Evolutionary conservation across 2,888 invertebrate genomes (phyloP).

Genomic region (Agonopterix subpropinquella): DNA sequence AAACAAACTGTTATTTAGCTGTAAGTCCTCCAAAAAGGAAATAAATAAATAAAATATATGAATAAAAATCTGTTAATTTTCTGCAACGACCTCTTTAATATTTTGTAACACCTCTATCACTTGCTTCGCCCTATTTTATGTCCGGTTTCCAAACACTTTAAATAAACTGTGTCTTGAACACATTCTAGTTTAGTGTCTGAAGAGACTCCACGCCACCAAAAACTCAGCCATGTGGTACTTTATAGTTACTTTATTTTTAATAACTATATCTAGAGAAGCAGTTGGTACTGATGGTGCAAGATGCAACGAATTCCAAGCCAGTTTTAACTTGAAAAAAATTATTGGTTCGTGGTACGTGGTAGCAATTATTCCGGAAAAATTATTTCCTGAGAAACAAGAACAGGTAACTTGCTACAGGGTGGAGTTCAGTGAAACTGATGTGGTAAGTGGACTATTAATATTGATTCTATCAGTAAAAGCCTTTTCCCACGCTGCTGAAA

Average conservation of each 20-base stretch:
- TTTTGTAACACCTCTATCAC: too few relatives aligned
- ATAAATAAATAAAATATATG: too few relatives aligned
- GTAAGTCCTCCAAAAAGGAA: too few relatives aligned
- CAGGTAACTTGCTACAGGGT: conserved; percentile 46
- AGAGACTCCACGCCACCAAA: too few relatives aligned
- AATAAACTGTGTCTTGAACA: too few relatives aligned
- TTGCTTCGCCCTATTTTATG: too few relatives aligned
- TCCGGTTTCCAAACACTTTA: too few relatives aligned
- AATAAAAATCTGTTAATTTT: too few relatives aligned
- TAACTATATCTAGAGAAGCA: conserved; percentile 21
- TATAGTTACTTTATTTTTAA: background rate
- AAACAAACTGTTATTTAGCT: too few relatives aligned
- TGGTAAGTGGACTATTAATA: conserved; percentile 30
- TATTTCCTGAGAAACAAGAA: conserved; percentile 38
- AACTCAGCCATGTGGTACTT: background rate
- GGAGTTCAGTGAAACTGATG: conserved; percentile 58
- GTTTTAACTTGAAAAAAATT: conserved; percentile 40
- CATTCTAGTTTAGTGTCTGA: too few relatives aligned
- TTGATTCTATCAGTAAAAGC: background rate
- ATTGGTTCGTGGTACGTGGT: conserved; percentile 56
- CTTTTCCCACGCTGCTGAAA: too few relatives aligned
- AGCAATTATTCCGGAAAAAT: conserved; percentile 51
- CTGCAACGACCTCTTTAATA: too few relatives aligned
- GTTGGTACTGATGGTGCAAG: conserved; percentile 8
- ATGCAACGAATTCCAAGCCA: conserved; percentile 46